Base-by-base conservation (phyloP, 2,888 invertebrate species). In the Xestia ashworthii region DNA sequence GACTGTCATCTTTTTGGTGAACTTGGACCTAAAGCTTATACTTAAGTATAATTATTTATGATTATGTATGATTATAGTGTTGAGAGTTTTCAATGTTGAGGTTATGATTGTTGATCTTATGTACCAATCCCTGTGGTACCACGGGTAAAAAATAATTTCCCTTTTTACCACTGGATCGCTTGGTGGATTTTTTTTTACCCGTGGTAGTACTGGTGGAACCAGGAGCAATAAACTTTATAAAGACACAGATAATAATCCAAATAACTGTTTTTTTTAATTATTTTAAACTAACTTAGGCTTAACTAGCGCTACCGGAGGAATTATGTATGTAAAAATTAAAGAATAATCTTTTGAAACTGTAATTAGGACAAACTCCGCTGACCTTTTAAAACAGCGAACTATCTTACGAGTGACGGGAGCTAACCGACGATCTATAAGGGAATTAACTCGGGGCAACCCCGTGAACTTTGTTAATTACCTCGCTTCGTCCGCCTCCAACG, bases 401-500 rank as follows among this genome's bases (percentile, higher is more conserved):
- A 69, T 78, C 62, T 74, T 65, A 46, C 65, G 19, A 81, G 65
- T 84, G 75, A 86, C 64, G 81, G 77, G 71, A 77, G 82, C 72
- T 89, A 88, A 87, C 85, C 74, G 81, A 81, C 91, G 85, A 90
- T 90, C 89, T 91, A 87, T 90, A 89, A 87, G 85, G 89, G 89
- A 88, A 91, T 91, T 87, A 91, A 90, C 89, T 89, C 80, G 74
- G 70, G 84, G 80, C 73, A 86, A 82, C 84, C 83, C 86, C 79
- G 87, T 90, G 89, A 93, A 93, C 91, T 94, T 94, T 93, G 92
- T 93, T 93, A 93, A 93, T 94, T 94, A 93, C 91, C 89, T 87
- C 83, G 87, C 89, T 86, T 87, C 81, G 84, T 86, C 85, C 84
- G 86, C 85, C 84, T 80, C 82, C 74, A 82, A 81, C 82, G 80